phyloP scores from a whole-genome alignment of 1,140 invertebrate genomes.

The Onthophagus taurus region DNA sequence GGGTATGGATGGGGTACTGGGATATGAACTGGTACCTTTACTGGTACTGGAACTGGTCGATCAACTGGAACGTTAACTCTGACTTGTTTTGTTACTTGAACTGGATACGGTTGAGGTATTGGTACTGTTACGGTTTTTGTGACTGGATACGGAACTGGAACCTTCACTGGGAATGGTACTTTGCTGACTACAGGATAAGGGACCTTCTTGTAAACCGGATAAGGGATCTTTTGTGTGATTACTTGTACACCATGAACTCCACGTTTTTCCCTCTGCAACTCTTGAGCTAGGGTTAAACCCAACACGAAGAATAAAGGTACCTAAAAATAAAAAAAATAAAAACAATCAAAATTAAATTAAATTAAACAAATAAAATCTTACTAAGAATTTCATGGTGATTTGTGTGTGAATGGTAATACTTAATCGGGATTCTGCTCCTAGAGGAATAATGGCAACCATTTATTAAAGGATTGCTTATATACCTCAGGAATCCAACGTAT shows the following conservation, averaged over 20 bases:
- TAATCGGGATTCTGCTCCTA: too few species aligned
- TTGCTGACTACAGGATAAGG: conserved; percentile 7
- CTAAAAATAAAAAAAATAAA: neutral
- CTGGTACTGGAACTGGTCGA: conserved; percentile 5
- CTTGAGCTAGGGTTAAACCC: conserved; percentile 7
- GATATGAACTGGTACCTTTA: conserved; percentile 1
- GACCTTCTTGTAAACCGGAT: conserved; percentile 1
- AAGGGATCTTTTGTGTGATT: conserved; percentile 11
- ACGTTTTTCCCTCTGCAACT: conserved; percentile 9
- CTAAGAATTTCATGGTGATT: too few species aligned
- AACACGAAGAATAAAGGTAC: conserved; percentile 11
- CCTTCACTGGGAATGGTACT: conserved; percentile 4
- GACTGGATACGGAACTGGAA: conserved; percentile 1
- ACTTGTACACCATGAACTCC: conserved; percentile 9
- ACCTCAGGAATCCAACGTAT: too few species aligned
- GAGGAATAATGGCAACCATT: too few species aligned
- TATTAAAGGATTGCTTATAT: too few species aligned
- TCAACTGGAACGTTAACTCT: conserved; percentile 4
- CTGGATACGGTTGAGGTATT: conserved; percentile 8
- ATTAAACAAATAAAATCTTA: too few species aligned
- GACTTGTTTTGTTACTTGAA: conserved; percentile 5
- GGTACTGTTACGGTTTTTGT: conserved; percentile 2
- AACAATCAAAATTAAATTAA: too few species aligned
- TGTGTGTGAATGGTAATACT: too few species aligned
- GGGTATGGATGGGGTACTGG: conserved; percentile 4